Evolutionary conservation across 2,888 invertebrate genomes (phyloP).

Genomic region (Xestia ashworthii): DNA sequence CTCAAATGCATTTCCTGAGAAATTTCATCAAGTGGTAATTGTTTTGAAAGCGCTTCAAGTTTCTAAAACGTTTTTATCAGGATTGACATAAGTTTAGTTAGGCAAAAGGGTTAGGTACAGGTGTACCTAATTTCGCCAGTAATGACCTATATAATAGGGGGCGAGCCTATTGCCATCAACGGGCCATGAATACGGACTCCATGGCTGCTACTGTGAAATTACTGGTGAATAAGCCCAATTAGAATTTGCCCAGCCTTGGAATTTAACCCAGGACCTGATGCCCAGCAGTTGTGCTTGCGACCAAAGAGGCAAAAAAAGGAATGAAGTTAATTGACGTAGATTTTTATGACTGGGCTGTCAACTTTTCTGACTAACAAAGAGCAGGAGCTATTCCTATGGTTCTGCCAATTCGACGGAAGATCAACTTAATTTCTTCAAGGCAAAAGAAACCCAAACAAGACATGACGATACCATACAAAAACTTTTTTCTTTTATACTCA

Average conservation of each 20-base stretch:
- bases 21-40: fast-evolving
- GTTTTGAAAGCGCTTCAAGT: neutral
- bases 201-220: neutral
- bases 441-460: neutral
- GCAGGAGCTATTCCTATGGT: neutral
- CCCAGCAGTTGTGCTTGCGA: neutral
- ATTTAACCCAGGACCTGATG: neutral
- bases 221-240: neutral
- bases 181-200: neutral
- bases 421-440: neutral
- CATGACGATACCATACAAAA: constrained; percentile 16
- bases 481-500: neutral
- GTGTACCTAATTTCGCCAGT: neutral
- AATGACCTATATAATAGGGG: neutral
- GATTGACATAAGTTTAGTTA: neutral
- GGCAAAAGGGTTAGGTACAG: neutral
- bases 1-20: neutral
- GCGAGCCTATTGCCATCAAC: neutral
- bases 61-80: neutral
- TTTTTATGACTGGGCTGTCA: neutral
- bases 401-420: neutral
- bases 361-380: neutral
- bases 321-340: neutral
- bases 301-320: neutral
- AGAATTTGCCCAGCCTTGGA: neutral